Base-by-base conservation (phyloP, 2,797 vertebrate species). In the Carcharodon carcharias region DNA sequence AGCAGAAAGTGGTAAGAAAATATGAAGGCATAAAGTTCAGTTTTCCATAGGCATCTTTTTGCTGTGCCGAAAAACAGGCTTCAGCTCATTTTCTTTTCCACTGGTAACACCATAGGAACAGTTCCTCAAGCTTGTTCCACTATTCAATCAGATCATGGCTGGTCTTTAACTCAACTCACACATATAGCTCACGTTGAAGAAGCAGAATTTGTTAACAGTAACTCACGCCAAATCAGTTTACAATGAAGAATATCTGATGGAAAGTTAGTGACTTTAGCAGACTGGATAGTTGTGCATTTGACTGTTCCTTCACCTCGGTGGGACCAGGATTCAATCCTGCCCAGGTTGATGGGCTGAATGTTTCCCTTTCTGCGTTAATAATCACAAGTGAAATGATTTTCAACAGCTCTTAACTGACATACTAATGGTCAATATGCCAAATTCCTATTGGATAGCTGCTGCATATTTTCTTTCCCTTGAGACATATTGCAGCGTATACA, bases 11-110 rank as follows among this genome's bases (percentile, higher is more conserved):
- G 35, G 58, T 65, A 93, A 93, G 91, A 65, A 93, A 65, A 95
- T 95, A 45, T 28, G 94, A 95, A 95, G 18, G 28, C 45, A 95
- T 35, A 9, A 94, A 45, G 5, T 95, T 45, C 31, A 71, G 73
- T 73, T 95, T 95, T 95, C 67, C 65, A 73, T 18, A 35, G 67
- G 94, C 26, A 73, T 35, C 94, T 73, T 95, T 95, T 56, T 73
- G 40, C 45, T 95, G 69, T 21, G 45, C 45, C 2, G 71, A 54
- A 18, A 95, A 94, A 94, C 58, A 92, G n/a, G n/a, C 63, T 67
- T 23, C 11, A 50, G 40, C 40, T 54, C 4, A 95, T 95, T 35
- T 95, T 56, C 45, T 95, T 95, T 95, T 95, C 65, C 94, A 95
- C 73, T 73, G 3, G 50, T 12, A 73, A 73, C 94, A 95, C 69